These are phyloP conservation scores for Odontophorus gujanensis DNA, from an alignment of 2,113 vertebrate genomes.

Conservation along the genomic window DNA sequence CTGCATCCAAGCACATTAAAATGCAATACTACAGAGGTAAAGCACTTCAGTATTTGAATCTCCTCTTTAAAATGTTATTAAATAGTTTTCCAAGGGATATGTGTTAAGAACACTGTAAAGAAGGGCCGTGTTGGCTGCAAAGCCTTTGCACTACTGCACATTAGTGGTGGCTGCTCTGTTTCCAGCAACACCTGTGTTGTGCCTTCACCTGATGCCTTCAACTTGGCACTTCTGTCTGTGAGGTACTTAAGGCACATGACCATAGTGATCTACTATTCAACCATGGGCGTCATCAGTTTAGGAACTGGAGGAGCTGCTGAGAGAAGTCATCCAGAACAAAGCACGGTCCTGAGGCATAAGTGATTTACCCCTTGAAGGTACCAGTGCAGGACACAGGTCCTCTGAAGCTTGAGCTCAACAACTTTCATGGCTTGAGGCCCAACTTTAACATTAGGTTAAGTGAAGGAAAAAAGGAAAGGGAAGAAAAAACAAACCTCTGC, in stretches of 20 bases:
- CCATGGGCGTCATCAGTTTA: neutral
- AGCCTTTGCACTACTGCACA: neutral
- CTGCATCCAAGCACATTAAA: neutral
- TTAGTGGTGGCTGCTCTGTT: neutral
- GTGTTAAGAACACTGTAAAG: neutral
- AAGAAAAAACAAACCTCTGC: too few species aligned
- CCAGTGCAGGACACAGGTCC: neutral
- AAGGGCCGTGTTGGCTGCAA: neutral
- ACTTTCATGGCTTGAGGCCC: neutral
- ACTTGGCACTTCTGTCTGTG: neutral
- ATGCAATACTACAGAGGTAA: neutral
- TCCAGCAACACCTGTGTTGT: rapidly evolving
- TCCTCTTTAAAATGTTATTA: neutral
- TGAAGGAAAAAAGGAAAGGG: neutral
- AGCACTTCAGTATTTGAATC: neutral
- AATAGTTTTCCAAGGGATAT: neutral
- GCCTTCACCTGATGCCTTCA: neutral
- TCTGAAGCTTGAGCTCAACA: neutral
- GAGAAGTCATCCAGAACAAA: neutral
- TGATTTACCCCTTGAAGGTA: neutral
- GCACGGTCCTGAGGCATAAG: neutral
- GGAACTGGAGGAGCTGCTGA: neutral
- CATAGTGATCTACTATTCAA: neutral
- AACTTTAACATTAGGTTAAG: neutral
- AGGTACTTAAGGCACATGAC: neutral